phyloP scores from a whole-genome alignment of 2,797 vertebrate species.

The Lepilemur ruficaudatus region DNA sequence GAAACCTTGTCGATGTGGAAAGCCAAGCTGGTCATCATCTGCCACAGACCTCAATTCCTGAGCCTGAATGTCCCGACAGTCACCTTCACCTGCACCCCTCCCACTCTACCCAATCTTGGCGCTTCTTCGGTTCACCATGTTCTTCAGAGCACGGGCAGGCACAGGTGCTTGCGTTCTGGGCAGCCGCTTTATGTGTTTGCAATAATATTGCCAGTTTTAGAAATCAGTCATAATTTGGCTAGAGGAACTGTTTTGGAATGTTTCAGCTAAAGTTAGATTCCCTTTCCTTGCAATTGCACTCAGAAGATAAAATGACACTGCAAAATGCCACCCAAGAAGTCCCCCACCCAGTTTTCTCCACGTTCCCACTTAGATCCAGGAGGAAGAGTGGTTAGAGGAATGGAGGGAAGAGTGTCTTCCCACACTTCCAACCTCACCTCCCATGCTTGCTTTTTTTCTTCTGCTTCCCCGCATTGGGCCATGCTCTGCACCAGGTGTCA shows the following conservation, averaged over 20 bases:
- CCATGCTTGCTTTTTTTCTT: no score
- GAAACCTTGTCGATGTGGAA: not conserved
- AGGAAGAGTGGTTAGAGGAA: not conserved
- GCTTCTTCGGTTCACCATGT: accelerated
- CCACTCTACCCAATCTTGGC: not conserved
- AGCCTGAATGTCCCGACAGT: not conserved
- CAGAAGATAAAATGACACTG: not conserved
- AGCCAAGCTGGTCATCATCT: not conserved
- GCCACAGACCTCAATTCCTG: not conserved
- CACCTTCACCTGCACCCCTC: not conserved
- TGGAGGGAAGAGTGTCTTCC: not conserved
- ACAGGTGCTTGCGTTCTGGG: not conserved
- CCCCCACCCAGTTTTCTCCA: not conserved
- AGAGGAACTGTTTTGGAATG: not conserved
- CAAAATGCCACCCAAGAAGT: not conserved
- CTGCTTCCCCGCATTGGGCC: no score
- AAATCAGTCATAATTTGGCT: not conserved
- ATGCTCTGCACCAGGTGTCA: no score
- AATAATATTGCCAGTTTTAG: not conserved
- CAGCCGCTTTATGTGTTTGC: not conserved
- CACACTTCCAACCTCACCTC: not conserved
- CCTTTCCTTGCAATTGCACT: not conserved
- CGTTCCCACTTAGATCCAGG: not conserved
- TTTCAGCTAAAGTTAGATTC: not conserved
- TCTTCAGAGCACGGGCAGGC: not conserved